These are phyloP conservation scores for Squalus acanthias DNA, from an alignment of 2,797 vertebrate genomes.

Conservation along the genomic window DNA sequence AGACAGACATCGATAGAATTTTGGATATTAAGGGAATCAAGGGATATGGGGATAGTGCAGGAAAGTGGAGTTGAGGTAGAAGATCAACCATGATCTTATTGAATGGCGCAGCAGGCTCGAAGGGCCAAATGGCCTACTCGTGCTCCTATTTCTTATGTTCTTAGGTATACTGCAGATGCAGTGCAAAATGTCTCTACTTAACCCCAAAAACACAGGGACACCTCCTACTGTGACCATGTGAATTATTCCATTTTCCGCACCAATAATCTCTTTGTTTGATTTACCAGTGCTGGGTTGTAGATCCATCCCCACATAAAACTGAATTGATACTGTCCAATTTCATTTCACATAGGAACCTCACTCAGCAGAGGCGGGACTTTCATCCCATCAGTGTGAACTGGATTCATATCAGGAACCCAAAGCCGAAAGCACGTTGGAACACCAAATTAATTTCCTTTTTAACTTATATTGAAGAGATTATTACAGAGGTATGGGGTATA, in stretches of 20 bases:
- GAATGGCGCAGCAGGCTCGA: too few relatives aligned
- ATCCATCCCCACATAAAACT: not conserved
- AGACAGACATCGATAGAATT: too few relatives aligned
- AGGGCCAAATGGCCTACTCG: too few relatives aligned
- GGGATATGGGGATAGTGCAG: too few relatives aligned
- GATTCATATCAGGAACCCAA: not conserved
- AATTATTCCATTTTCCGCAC: not conserved
- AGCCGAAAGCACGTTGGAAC: not conserved
- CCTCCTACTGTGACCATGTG: not conserved
- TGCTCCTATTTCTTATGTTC: too few relatives aligned
- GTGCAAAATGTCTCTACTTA: not conserved
- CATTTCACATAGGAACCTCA: not conserved
- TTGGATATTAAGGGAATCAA: too few relatives aligned
- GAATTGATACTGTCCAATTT: not conserved
- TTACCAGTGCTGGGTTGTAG: not conserved
- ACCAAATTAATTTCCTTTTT: not conserved
- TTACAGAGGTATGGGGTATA: slow-evolving; percentile 7
- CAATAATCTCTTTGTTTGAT: not conserved
- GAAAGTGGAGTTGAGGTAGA: too few relatives aligned
- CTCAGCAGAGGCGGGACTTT: not conserved
- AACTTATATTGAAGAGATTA: slow-evolving; percentile 26
- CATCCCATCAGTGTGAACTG: not conserved
- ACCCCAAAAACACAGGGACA: not conserved
- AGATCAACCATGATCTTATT: too few relatives aligned
- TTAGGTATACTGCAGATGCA: not conserved